Percentiles rank a stretch among this genome's conserved stretches.
These are phyloP conservation scores for Trypoxylus dichotomus DNA, from an alignment of 1,140 invertebrate genomes.

Conservation along the genomic window DNA sequence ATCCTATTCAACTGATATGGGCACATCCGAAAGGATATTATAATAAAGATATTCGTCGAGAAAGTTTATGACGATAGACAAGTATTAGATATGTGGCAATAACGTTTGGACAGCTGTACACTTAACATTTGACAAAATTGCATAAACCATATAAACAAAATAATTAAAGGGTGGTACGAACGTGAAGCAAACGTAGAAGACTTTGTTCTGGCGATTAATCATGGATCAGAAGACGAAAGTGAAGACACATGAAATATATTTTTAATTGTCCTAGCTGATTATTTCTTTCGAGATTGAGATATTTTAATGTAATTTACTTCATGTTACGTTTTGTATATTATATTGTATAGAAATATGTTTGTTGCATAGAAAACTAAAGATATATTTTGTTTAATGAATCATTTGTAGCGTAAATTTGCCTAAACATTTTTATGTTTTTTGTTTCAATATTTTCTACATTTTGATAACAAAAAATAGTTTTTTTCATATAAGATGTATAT, in stretches of 20 bases:
- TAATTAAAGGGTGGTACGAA: background rate
- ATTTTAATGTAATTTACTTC: background rate
- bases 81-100: background rate
- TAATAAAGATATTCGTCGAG: conserved; percentile 30
- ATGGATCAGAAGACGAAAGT: background rate
- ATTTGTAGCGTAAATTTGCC: background rate
- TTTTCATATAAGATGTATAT: background rate
- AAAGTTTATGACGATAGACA: conserved; percentile 5
- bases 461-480: background rate
- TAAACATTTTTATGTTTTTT: background rate
- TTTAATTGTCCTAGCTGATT: background rate
- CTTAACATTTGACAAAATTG: background rate
- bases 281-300: background rate
- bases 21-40: conserved; percentile 43
- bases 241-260: background rate
- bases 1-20: conserved; percentile 52
- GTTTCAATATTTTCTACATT: background rate
- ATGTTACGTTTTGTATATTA: background rate
- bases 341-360: too few relatives aligned
- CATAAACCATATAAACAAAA: background rate
- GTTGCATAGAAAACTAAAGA: background rate
- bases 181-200: background rate
- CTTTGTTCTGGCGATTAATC: background rate
- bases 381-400: background rate
- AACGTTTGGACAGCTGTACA: background rate